Evolutionary conservation across 2,797 vertebrate species (phyloP).

Genomic region (Discoglossus pictus): DNA sequence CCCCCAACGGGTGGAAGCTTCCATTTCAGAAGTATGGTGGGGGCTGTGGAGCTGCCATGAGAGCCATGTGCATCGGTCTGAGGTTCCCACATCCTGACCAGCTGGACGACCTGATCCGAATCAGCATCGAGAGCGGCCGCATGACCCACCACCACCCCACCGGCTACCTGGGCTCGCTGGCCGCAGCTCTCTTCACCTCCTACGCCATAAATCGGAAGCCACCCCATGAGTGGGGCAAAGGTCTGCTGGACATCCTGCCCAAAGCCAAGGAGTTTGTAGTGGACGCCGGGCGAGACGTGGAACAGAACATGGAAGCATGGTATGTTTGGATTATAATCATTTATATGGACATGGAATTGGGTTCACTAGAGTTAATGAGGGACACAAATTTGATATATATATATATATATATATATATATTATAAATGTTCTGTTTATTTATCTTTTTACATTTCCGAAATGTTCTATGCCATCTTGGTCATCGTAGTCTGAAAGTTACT

Average conservation of each 20-base stretch:
- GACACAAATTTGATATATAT: too few relatives aligned
- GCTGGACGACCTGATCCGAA: slow-evolving; percentile 64
- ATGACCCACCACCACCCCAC: slow-evolving; percentile 84
- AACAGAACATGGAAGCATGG: slow-evolving; percentile 74
- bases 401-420: rapidly evolving
- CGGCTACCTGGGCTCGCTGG: slow-evolving; percentile 75
- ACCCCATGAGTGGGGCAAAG: slow-evolving; percentile 68
- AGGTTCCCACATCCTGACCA: slow-evolving; percentile 64
- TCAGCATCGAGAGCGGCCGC: slow-evolving; percentile 78
- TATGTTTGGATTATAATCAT: too few relatives aligned
- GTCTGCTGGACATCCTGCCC: slow-evolving; percentile 67
- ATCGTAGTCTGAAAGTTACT: too few relatives aligned
- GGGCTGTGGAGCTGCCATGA: slow-evolving; percentile 80
- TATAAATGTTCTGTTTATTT: rapidly evolving
- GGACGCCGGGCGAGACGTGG: slow-evolving; percentile 60
- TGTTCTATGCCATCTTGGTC: too few relatives aligned
- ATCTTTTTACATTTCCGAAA: rapidly evolving
- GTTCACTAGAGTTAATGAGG: too few relatives aligned
- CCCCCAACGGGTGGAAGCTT: slow-evolving; percentile 59
- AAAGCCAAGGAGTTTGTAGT: slow-evolving; percentile 66
- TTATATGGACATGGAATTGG: too few relatives aligned
- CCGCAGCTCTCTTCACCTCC: slow-evolving; percentile 73
- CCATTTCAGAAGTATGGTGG: slow-evolving; percentile 63
- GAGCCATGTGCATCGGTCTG: slow-evolving; percentile 79
- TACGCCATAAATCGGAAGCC: slow-evolving; percentile 66